Conservation (phyloP, 2,113 vertebrate genomes). For the Chitala chitala region DNA sequence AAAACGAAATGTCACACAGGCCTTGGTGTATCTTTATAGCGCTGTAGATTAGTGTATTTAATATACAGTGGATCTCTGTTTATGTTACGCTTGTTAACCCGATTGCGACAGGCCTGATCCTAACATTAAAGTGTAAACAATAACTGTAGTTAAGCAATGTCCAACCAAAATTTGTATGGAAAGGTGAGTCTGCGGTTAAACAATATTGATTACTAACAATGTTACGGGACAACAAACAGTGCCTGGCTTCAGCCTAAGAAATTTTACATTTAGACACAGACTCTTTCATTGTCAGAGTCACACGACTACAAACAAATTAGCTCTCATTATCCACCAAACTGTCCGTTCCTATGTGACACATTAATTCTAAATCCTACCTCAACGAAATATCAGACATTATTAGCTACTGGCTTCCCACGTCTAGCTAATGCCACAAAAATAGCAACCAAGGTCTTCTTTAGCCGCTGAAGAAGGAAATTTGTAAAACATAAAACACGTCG, state of each 20-base stretch:
- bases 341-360: conserved; percentile 26
- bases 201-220: background rate
- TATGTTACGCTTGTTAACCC: background rate
- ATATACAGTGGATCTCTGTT: background rate
- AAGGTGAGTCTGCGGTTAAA: background rate
- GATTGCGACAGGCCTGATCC: background rate
- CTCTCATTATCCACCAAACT: conserved; percentile 37
- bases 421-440: conserved; percentile 50
- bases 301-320: conserved; percentile 41
- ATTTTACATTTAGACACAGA: conserved; percentile 9
- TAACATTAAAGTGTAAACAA: background rate
- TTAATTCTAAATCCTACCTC: conserved; percentile 49
- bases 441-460: conserved; percentile 39
- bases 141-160: background rate
- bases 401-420: conserved; percentile 46
- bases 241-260: background rate
- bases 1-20: background rate
- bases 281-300: conserved; percentile 32
- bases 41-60: background rate
- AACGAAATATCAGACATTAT: conserved; percentile 48
- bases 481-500: conserved; percentile 51
- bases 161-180: background rate
- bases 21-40: background rate
- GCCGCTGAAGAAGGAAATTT: conserved; percentile 46
- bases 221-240: background rate